Evolutionary conservation across 2,888 invertebrate genomes (phyloP), one percentile per base, ranked within the genome.

Genomic region (Phalangium opilio): DNA sequence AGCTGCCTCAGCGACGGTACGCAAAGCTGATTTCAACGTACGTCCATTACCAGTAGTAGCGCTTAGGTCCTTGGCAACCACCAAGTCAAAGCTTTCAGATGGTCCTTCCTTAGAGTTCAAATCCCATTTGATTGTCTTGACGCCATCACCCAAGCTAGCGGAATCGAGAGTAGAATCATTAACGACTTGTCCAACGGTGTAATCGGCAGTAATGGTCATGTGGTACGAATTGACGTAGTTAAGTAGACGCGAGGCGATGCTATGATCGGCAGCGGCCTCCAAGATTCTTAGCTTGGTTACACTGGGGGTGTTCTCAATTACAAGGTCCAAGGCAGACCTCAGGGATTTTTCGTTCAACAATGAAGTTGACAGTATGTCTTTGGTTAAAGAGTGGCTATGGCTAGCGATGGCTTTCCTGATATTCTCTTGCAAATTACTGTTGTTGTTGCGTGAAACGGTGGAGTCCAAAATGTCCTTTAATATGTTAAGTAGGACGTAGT

Each of bases 221-320:
- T 52, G 44, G 11, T 50, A 49, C 15, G 47, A 41, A 18, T 53
- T 47, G 2, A 58, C 20, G 4, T 48, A 47, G 33, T 50, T 44
- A 8, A 41, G 43, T 2, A 58, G 44, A 20, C 48, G 45, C 12
- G 46, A 3, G 14, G 40, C 38, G 1, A 58, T 17, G 10, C 49
- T 40, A n/a, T 40, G 10, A 4, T 38, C 33, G 11, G 49, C 48
- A 4, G 52, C 48, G 7, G 78, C 68, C 71, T 91, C 89, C 12
- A 75, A 70, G 14, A 78, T 70, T 66, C 83, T 83, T 15, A 90
- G 65, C 61, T 81, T 82, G 3, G 78, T 64, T 4, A 27, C 64
- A 11, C 77, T 73, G 34, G 71, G 69, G 15, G 75, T 73, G 64
- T 90, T 91, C 70, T 91, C 90, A 33, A 80, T 66, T 18, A 80